Conservation (phyloP, 2,113 vertebrate genomes). For the Rhagologus leucostigma region DNA sequence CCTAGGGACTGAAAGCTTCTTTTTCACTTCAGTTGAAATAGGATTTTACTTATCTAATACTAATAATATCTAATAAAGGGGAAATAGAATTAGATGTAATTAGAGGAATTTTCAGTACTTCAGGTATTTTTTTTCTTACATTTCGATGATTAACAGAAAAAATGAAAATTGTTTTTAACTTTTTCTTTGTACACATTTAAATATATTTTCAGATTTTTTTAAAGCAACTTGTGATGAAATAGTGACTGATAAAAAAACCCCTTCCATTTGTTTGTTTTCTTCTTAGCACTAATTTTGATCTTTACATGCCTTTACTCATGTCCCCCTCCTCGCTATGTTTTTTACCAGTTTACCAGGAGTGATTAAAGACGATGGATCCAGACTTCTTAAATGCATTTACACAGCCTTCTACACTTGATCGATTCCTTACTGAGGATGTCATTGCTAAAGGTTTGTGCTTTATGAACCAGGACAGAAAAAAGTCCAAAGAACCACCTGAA, state of each 20-base stretch:
- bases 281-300: not conserved
- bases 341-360: not conserved
- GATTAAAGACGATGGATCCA: conserved; percentile 54
- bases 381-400: conserved; percentile 27
- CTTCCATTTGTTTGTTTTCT: not conserved
- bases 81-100: not conserved
- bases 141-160: not conserved
- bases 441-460: conserved; percentile 32
- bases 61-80: not conserved
- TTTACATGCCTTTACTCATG: not conserved
- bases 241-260: not conserved
- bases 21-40: not conserved
- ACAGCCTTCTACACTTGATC: not conserved
- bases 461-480: not conserved
- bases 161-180: not conserved
- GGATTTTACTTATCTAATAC: not conserved
- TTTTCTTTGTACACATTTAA: not conserved
- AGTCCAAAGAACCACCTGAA: not conserved
- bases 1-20: not conserved
- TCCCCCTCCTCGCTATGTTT: not conserved
- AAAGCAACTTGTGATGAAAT: not conserved
- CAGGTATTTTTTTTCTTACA: not conserved
- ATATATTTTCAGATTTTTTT: not conserved
- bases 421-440: not conserved
- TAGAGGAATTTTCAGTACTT: not conserved